Evolutionary conservation across 2,888 invertebrate genomes (phyloP).

Genomic region (Oxyscelio sp.): DNA sequence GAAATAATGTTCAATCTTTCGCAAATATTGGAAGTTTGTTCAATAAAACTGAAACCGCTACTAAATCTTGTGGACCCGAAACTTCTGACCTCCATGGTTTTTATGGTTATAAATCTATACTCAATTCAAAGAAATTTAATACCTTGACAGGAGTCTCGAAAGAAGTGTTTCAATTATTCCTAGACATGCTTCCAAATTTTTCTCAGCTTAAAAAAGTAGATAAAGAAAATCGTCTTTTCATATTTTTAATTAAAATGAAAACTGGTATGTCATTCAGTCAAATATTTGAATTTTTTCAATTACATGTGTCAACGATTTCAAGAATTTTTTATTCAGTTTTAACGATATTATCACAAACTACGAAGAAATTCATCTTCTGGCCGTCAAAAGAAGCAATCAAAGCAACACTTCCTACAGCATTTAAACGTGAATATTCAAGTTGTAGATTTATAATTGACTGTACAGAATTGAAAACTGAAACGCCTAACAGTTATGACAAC

Average conservation of each 20-base stretch:
- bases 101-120: constrained; percentile 21
- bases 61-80: constrained; percentile 17
- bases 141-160: constrained; percentile 66
- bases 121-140: constrained; percentile 15
- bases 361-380: constrained; percentile 74
- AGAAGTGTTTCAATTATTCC: constrained; percentile 59
- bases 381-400: constrained; percentile 66
- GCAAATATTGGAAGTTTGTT: constrained; percentile 26
- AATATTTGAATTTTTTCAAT: constrained; percentile 17
- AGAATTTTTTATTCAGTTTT: constrained; percentile 35
- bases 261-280: constrained; percentile 44
- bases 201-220: constrained; percentile 40
- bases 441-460: constrained; percentile 77
- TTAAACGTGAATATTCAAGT: constrained; percentile 69
- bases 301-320: constrained; percentile 18
- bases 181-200: constrained; percentile 60
- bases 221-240: constrained; percentile 69
- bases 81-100: constrained; percentile 1
- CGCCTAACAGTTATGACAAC: constrained; percentile 65
- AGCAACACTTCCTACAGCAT: constrained; percentile 79
- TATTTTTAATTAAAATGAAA: constrained; percentile 75
- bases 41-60: constrained; percentile 4
- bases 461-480: constrained; percentile 74
- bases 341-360: constrained; percentile 1
- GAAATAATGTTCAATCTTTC: constrained; percentile 12